phyloP scores from a whole-genome alignment of 2,888 invertebrate species.

The Cenopis cana region DNA sequence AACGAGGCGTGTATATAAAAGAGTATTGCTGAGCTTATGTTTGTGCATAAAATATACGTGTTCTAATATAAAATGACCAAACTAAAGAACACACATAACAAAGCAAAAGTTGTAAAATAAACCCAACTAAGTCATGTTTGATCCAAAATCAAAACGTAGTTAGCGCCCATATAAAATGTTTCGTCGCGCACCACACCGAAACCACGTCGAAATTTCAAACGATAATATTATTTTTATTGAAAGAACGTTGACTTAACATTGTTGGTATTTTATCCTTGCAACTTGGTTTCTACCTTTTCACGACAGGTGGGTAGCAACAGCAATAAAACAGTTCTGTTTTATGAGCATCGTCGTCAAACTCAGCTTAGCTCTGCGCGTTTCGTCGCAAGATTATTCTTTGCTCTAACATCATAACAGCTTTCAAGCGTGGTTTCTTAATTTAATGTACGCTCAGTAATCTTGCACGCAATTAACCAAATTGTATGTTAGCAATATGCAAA shows the following conservation, averaged over 20 bases:
- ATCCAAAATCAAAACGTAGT: conserved; percentile 32
- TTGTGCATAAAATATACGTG: neutral
- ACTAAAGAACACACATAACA: neutral
- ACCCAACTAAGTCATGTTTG: conserved; percentile 23
- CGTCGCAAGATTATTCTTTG: conserved; percentile 53
- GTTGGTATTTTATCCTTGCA: conserved; percentile 53
- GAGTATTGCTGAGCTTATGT: neutral
- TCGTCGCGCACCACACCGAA: conserved; percentile 30
- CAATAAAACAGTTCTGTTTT: conserved; percentile 75
- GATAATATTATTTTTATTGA: conserved; percentile 44
- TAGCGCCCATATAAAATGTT: conserved; percentile 33
- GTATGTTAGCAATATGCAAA: conserved; percentile 42
- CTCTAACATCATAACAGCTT: conserved; percentile 54
- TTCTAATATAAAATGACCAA: neutral
- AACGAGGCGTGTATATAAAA: neutral
- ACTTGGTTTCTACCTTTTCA: conserved; percentile 51
- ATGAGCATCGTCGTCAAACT: conserved; percentile 70
- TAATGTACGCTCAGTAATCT: conserved; percentile 54
- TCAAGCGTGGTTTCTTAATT: conserved; percentile 59
- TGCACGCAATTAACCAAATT: conserved; percentile 37
- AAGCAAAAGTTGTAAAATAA: conserved; percentile 9
- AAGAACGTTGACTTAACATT: conserved; percentile 52
- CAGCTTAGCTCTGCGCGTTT: conserved; percentile 58
- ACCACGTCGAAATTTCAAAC: conserved; percentile 41
- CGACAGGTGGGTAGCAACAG: conserved; percentile 58